Evolutionary conservation across 2,113 vertebrate genomes (phyloP).

Genomic region (Emydura subglobosa): DNA sequence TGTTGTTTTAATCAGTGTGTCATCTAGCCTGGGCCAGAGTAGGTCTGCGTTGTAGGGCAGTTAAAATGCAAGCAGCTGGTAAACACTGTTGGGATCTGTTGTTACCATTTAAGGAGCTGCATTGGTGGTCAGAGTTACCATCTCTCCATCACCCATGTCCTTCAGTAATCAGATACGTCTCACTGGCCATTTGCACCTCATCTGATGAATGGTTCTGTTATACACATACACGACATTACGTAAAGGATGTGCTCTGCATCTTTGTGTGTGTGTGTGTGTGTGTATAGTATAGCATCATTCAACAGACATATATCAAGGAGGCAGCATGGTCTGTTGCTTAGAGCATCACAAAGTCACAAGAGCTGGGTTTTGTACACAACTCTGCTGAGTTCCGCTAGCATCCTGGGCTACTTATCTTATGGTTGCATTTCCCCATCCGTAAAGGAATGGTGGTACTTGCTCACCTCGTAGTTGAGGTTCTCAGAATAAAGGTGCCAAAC

Average conservation of each 20-base stretch:
- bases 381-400: background rate
- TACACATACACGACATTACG: accelerated
- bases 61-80: background rate
- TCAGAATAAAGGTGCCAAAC: background rate
- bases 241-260: accelerated
- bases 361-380: background rate
- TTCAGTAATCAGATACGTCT: background rate
- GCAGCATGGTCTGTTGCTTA: background rate
- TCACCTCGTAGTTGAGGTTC: background rate
- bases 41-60: background rate
- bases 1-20: background rate
- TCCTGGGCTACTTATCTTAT: background rate
- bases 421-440: background rate
- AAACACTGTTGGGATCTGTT: background rate
- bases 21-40: background rate
- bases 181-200: background rate
- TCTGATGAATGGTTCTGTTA: accelerated
- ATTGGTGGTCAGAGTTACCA: background rate
- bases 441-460: background rate
- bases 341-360: background rate
- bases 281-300: no score
- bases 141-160: background rate
- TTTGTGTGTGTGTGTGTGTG: no score
- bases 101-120: background rate
- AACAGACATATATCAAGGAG: background rate